A percentile compares a stretch with the other conserved stretches of the same genome.
Conservation (phyloP, 2,113 vertebrate genomes). For the Lepus americanus region DNA sequence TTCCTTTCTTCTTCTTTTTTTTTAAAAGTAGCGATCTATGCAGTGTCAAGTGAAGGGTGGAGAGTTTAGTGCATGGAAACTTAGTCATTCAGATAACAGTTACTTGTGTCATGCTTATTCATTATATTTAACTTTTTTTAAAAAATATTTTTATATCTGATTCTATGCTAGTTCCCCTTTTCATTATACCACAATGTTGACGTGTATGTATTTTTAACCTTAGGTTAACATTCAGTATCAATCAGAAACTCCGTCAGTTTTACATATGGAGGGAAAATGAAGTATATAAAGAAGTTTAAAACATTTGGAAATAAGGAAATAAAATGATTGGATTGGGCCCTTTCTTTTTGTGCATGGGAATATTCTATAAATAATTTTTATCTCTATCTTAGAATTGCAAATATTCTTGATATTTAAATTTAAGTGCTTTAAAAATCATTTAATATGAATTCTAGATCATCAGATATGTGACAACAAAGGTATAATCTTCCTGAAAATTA, state of each 20-base stretch:
- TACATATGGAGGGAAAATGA: neutral
- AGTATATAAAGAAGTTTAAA: neutral
- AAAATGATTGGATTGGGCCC: neutral
- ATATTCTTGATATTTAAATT: conserved; percentile 51
- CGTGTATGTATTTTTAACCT: conserved; percentile 49
- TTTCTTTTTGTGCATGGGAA: conserved; percentile 5
- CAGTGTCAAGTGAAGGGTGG: neutral
- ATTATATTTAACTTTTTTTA: neutral
- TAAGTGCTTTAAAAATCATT: conserved; percentile 16
- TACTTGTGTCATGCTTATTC: conserved; percentile 42
- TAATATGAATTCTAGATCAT: conserved; percentile 58
- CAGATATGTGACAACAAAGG: conserved; percentile 37
- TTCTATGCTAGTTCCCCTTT: conserved; percentile 13
- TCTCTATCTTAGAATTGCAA: conserved; percentile 44
- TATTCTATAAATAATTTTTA: conserved; percentile 55
- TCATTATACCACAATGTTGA: neutral
- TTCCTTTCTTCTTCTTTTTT: neutral
- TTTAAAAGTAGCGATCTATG: neutral
- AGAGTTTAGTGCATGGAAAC: neutral
- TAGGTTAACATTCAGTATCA: conserved; percentile 16
- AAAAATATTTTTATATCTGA: conserved; percentile 9
- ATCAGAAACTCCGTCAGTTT: neutral
- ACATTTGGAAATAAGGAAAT: conserved; percentile 23
- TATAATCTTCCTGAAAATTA: conserved; percentile 70
- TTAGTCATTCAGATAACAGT: conserved; percentile 32